These are phyloP conservation scores for Andricus curvator DNA, from an alignment of 2,888 invertebrate species.

Conservation along the genomic window DNA sequence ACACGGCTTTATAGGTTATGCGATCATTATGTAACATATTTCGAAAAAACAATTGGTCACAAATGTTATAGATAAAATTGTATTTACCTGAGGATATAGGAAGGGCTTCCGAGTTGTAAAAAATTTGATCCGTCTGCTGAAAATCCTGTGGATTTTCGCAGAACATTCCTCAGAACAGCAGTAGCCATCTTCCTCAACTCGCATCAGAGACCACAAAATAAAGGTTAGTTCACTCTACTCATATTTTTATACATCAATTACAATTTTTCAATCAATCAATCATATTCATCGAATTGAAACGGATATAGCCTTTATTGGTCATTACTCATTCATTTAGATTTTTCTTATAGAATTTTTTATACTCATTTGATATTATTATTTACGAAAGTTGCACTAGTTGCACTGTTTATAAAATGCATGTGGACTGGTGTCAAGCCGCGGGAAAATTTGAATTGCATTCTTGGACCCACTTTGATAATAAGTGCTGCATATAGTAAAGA, in stretches of 20 bases:
- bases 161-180: conserved; percentile 79
- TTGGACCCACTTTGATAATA: background rate
- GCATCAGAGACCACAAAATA: conserved; percentile 46
- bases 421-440: background rate
- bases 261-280: background rate
- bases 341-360: too few species aligned
- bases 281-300: background rate
- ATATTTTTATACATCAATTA: background rate
- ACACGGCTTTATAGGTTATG: conserved; percentile 54
- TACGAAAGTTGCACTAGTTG: background rate
- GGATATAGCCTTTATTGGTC: too few species aligned
- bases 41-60: conserved; percentile 47
- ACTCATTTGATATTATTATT: background rate
- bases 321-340: too few species aligned
- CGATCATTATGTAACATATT: conserved; percentile 61
- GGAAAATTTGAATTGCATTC: background rate
- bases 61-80: conserved; percentile 43
- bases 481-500: too few species aligned
- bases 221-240: background rate
- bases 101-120: conserved; percentile 79
- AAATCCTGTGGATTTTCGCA: conserved; percentile 81
- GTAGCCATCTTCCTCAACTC: conserved; percentile 67
- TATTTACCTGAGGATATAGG: conserved; percentile 81
- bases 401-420: background rate
- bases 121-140: conserved; percentile 76